These are phyloP conservation scores for Ficedula albicollis DNA, from an alignment of 2,797 vertebrate species.

Conservation along the genomic window DNA sequence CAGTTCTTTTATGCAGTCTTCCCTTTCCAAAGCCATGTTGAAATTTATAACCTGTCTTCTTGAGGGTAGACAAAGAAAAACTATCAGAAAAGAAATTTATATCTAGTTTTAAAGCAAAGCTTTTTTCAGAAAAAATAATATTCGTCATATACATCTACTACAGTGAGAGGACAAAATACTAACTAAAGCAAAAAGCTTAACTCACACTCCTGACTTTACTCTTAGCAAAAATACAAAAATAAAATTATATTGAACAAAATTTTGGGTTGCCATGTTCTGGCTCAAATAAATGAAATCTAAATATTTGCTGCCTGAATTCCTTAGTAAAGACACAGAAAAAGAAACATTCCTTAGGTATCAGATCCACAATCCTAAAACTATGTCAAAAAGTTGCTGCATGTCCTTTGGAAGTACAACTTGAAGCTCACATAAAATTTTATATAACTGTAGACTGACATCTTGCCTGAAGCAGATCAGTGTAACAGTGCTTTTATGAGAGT, in stretches of 20 bases:
- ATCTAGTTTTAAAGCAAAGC: background rate
- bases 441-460: background rate
- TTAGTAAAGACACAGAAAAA: background rate
- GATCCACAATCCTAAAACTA: background rate
- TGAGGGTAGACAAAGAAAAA: background rate
- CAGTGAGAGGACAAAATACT: background rate
- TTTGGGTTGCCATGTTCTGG: background rate
- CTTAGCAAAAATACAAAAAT: background rate
- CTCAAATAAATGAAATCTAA: background rate
- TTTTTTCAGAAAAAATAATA: background rate
- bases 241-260: background rate
- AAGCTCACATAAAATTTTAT: background rate
- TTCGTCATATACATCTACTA: background rate
- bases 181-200: background rate
- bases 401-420: background rate
- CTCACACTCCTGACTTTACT: background rate
- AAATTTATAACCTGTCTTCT: background rate
- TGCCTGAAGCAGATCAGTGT: background rate
- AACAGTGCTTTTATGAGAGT: background rate
- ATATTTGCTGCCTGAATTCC: background rate
- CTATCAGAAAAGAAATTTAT: background rate
- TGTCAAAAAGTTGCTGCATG: background rate
- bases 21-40: background rate
- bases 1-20: background rate
- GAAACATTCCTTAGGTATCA: background rate